Percentiles rank a stretch among this genome's conserved stretches.
These are phyloP conservation scores for Cetoscarus ocellatus DNA, from an alignment of 2,797 vertebrate genomes.

Conservation along the genomic window DNA sequence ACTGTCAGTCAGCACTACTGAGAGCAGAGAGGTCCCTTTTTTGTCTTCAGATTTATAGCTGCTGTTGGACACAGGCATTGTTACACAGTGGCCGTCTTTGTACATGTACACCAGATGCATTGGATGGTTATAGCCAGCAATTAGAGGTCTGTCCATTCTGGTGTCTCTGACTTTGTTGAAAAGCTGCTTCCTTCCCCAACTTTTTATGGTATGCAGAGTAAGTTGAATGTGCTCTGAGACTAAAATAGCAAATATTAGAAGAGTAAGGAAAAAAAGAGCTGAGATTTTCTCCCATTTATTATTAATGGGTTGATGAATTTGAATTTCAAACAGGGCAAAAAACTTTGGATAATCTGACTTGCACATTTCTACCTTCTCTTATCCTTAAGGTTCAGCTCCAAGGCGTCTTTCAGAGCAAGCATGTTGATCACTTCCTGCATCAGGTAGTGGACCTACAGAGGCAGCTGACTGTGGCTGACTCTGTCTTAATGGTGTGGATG, in stretches of 20 bases:
- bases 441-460: constrained; percentile 85
- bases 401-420: constrained; percentile 84
- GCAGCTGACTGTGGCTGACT: constrained; percentile 80
- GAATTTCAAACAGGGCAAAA: constrained; percentile 13
- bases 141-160: constrained; percentile 71
- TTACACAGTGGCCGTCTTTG: constrained; percentile 73
- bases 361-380: constrained; percentile 16
- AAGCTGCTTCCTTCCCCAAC: constrained; percentile 46
- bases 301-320: neutral
- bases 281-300: neutral
- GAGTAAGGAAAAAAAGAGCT: constrained; percentile 26
- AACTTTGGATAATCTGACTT: neutral
- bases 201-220: constrained; percentile 47
- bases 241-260: constrained; percentile 22
- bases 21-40: constrained; percentile 77
- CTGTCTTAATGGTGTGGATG: constrained; percentile 85
- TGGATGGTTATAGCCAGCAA: constrained; percentile 73
- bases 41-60: constrained; percentile 81
- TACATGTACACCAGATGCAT: constrained; percentile 74
- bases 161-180: constrained; percentile 67
- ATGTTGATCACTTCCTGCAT: constrained; percentile 83
- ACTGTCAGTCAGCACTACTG: constrained; percentile 72
- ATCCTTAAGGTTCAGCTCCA: constrained; percentile 85
- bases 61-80: constrained; percentile 74
- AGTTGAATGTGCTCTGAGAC: constrained; percentile 49